Conservation (phyloP, 2,888 invertebrate species). For the Euclidia mi region DNA sequence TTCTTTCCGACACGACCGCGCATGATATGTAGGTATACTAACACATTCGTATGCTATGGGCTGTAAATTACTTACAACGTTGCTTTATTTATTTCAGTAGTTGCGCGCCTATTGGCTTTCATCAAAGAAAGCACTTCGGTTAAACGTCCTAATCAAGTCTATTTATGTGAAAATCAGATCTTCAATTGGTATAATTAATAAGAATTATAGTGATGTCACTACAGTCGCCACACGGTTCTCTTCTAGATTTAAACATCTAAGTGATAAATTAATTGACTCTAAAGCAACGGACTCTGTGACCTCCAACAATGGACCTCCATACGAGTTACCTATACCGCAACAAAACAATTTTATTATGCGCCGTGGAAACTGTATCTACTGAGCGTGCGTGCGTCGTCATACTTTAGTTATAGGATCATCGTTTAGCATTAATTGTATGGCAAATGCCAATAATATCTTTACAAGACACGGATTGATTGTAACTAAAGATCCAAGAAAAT, state of each 20-base stretch:
- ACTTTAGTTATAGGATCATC: conserved; percentile 55
- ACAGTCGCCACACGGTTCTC: conserved; percentile 36
- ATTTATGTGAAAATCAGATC: conserved; percentile 11
- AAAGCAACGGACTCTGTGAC: conserved; percentile 64
- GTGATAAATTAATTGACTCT: conserved; percentile 69
- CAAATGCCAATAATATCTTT: conserved; percentile 48
- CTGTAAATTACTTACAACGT: conserved; percentile 33
- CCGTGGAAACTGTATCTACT: conserved; percentile 57
- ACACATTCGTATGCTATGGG: conserved; percentile 12
- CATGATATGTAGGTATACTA: conserved; percentile 56
- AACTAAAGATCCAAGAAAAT: conserved; percentile 39
- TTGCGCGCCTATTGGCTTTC: conserved; percentile 13
- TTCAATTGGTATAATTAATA: conserved; percentile 23
- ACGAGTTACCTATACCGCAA: conserved; percentile 64
- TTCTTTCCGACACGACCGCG: conserved; percentile 71
- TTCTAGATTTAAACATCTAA: conserved; percentile 63
- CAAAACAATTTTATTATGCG: conserved; percentile 65
- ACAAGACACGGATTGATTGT: conserved; percentile 36
- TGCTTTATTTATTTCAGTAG: conserved; percentile 23
- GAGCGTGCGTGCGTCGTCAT: conserved; percentile 60
- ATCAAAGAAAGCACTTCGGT: conserved; percentile 11
- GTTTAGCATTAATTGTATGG: conserved; percentile 44
- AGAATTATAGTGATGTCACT: conserved; percentile 25
- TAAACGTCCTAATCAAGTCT: conserved; percentile 5
- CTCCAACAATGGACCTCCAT: conserved; percentile 57